phyloP scores from a whole-genome alignment of 2,888 invertebrate species.

The Melinaea menophilus region DNA sequence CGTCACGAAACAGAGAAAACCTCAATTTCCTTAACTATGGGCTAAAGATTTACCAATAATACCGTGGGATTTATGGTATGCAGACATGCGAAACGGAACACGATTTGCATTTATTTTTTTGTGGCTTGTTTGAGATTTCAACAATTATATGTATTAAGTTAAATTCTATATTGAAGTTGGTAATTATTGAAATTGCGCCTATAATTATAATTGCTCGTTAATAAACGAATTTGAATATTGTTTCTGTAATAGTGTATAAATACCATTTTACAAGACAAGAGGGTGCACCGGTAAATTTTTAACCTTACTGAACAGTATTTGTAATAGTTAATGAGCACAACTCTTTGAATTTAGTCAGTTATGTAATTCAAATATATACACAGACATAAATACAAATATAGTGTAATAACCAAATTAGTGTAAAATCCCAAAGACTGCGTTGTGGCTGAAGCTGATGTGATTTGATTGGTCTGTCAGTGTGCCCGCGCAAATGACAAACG shows the following conservation, averaged over 20 bases:
- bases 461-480: no score
- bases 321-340: no score
- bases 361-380: no score
- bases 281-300: background rate
- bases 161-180: conserved; percentile 16
- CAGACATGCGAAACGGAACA: conserved; percentile 46
- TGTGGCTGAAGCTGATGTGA: no score
- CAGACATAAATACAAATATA: no score
- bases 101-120: conserved; percentile 46
- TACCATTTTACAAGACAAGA: background rate
- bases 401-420: no score
- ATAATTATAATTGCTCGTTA: conserved; percentile 18
- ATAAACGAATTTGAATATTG: background rate
- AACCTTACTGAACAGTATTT: no score
- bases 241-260: background rate
- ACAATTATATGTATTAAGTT: conserved; percentile 33
- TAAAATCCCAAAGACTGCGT: no score
- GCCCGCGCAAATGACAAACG: no score
- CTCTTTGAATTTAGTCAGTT: no score
- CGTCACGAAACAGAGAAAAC: conserved; percentile 40
- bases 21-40: conserved; percentile 49
- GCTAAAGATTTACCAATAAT: conserved; percentile 47
- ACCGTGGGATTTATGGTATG: conserved; percentile 44
- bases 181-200: conserved; percentile 28
- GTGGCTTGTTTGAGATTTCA: conserved; percentile 36